These are phyloP conservation scores for Chiridota heheva DNA, from an alignment of 35 echinoderm and acorn worm species.

Conservation along the genomic window DNA sequence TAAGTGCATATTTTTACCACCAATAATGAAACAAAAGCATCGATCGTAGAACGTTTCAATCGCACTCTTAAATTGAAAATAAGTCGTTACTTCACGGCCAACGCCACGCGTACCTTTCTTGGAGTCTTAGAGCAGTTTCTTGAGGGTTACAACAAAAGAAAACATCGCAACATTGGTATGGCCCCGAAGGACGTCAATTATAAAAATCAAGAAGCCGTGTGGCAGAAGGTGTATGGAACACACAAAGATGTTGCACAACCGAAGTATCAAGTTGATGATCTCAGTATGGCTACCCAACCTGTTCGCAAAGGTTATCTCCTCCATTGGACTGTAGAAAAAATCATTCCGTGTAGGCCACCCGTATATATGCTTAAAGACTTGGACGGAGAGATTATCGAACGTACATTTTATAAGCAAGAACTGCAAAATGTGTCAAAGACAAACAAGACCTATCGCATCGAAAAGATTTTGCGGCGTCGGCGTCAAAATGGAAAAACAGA, in stretches of 20 bases:
- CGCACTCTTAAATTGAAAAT: constrained; percentile 57
- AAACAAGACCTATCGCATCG: constrained; percentile 52
- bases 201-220: constrained; percentile 52
- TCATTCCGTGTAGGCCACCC: constrained; percentile 31
- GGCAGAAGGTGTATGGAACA: constrained; percentile 52
- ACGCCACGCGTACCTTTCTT: constrained; percentile 44
- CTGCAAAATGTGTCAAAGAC: constrained; percentile 52
- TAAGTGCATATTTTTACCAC: constrained; percentile 64
- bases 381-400: constrained; percentile 42
- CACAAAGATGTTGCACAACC: too few species aligned
- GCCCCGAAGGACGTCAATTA: constrained; percentile 30
- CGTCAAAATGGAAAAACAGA: constrained; percentile 44
- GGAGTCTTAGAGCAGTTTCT: constrained; percentile 36
- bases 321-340: constrained; percentile 73
- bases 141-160: constrained; percentile 41
- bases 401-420: constrained; percentile 78
- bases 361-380: constrained; percentile 77
- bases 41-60: constrained; percentile 75
- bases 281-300: constrained; percentile 42
- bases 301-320: constrained; percentile 73
- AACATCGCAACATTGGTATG: constrained; percentile 63
- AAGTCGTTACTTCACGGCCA: constrained; percentile 73
- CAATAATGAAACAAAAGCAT: constrained; percentile 75
- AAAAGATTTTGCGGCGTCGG: constrained; percentile 53
- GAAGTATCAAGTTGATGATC: constrained; percentile 41